Base-by-base conservation (phyloP, 1,140 invertebrate species). In the Lamellibrachia luymesi region DNA sequence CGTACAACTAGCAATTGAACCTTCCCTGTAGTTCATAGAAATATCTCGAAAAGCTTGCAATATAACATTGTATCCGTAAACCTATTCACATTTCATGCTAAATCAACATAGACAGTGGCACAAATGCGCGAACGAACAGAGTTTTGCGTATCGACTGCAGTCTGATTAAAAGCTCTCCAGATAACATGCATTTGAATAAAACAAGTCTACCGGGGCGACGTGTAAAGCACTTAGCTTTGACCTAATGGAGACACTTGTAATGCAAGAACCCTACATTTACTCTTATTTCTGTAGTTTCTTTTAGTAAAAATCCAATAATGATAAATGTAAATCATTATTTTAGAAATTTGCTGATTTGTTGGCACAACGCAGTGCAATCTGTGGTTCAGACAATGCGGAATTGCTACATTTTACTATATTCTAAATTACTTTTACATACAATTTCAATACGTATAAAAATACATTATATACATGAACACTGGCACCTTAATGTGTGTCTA, bases 371-470 rank as follows among this genome's bases (percentile, higher is more conserved):
- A 56, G 52, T n/a, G n/a, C 52, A 56, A 56, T 56, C 52, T 56
- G 5, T 80, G 2, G 64, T 80, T 80, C 25, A 22, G 64, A 80
- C 2, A 17, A 80, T 80, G 64, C 4, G 8, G 17, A 22, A 80
- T 80, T 80, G 64, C 64, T 80, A 80, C 64, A 22, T 80, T 80
- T 80, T 80, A 80, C 13, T 80, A 80, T 80, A 80, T 22, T 80
- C 64, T 80, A 80, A 56, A 56, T 56, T 56, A 80, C 25, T 10
- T 80, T 80, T 80, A 80, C 64, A 80, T 80, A 80, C 64, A 80
- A 80, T 80, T 80, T 80, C 64, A 80, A 80, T 80, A 80, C 25
- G 64, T 80, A 80, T 80, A 80, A 80, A 80, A 80, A 80, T 80
- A 80, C 64, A 80, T 4, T 80, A 80, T 80, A 80, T 80, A 80